These are phyloP conservation scores for Eurypyga helias DNA, from an alignment of 2,113 vertebrate genomes.

Conservation along the genomic window DNA sequence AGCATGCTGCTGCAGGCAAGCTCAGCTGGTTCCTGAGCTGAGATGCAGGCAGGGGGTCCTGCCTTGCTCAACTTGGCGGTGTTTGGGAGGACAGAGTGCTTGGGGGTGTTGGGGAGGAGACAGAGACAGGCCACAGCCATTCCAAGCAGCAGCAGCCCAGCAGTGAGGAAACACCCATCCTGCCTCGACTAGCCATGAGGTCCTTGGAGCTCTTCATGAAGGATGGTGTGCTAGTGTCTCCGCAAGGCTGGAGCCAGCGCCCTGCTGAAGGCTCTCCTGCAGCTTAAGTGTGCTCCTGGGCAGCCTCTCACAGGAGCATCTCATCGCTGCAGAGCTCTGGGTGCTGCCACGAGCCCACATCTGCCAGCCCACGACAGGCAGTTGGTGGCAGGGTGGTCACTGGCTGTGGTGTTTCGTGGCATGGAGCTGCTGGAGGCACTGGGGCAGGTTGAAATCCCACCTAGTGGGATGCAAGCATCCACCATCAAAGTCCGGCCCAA, in stretches of 20 bases:
- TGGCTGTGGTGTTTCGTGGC: neutral
- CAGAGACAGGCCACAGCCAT: neutral
- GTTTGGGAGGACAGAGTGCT: neutral
- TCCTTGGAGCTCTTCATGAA: neutral
- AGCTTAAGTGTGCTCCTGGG: neutral
- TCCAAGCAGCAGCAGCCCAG: neutral
- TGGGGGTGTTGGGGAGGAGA: neutral
- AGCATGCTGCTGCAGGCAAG: neutral
- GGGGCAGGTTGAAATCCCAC: neutral
- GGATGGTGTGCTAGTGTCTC: neutral
- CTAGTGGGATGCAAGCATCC: neutral
- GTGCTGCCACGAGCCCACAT: neutral
- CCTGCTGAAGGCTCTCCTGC: neutral
- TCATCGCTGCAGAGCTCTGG: neutral
- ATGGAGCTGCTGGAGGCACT: neutral
- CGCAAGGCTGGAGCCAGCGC: neutral
- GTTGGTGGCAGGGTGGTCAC: accelerated
- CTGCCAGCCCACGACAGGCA: neutral
- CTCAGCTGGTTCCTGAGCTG: neutral
- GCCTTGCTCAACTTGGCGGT: neutral
- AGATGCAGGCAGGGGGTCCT: neutral
- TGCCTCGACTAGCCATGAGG: neutral
- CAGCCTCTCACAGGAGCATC: neutral
- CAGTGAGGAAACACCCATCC: neutral
- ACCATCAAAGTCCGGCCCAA: neutral